Conservation (phyloP, 2,113 vertebrate species). For the Vulpes vulpes region DNA sequence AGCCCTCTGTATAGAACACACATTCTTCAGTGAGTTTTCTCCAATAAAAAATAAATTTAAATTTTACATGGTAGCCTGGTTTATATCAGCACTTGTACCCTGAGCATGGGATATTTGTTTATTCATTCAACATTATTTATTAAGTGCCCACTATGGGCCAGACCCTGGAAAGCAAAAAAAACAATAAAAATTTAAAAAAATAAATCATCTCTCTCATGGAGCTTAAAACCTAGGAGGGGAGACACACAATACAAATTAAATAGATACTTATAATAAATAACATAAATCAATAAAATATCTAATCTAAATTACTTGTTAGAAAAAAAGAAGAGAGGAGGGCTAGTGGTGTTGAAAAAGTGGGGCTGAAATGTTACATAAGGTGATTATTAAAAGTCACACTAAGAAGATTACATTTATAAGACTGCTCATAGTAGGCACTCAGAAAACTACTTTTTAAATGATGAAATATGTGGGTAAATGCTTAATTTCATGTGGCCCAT, state of each 20-base stretch:
- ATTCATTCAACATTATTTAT: constrained; percentile 21
- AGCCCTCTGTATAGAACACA: constrained; percentile 25
- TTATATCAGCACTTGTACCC: neutral
- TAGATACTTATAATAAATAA: neutral
- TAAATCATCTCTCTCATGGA: neutral
- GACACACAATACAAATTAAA: constrained; percentile 22
- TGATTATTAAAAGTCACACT: neutral
- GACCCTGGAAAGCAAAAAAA: neutral
- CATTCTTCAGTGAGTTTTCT: neutral
- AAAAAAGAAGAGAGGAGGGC: neutral
- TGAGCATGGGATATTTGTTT: neutral
- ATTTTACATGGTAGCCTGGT: neutral
- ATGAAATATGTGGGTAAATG: neutral
- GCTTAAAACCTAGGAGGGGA: neutral
- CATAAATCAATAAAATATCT: neutral
- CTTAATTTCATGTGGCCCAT: neutral
- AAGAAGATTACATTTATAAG: neutral
- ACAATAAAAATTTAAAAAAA: neutral
- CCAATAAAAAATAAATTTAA: constrained; percentile 13
- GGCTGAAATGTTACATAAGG: neutral
- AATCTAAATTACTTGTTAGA: constrained; percentile 19
- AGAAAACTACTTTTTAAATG: neutral
- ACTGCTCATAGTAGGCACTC: neutral
- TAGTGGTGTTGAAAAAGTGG: neutral
- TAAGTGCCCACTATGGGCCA: neutral